Evolutionary conservation across 2,888 invertebrate genomes (phyloP), one percentile per base, ranked within the genome.

Genomic region (Ophioninae sp.): DNA sequence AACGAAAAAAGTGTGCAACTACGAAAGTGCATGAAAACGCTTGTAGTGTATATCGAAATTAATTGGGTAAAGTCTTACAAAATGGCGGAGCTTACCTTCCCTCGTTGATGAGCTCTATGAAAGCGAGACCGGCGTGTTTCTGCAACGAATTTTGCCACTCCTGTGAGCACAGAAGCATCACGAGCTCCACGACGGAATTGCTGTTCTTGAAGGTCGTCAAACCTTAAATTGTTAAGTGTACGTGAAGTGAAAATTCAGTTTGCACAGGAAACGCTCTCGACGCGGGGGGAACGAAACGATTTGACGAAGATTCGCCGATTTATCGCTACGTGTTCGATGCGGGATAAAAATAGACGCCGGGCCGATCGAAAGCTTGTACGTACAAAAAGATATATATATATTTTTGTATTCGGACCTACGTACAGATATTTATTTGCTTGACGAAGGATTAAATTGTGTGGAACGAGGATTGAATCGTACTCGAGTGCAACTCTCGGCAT

Each of bases 101-200:
- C 94, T 99, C 99, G 91, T 99, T 99, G 90, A 99, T 99, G 67
- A 99, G 95, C 93, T 99, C 99, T 88, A 99, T 99, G 93, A 99
- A 99, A 5, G 99, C 99, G 39, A 99, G 95, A 0, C 99, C 99
- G 0, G 99, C 99, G 93, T 99, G 99, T 94, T 99, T 99, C 93
- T 99, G 99, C 72, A 99, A 94, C 0, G 99, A 99, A 94, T 99
- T 99, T 94, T 99, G 99, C 99, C 99, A 99, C 94, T 99, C 99
- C 94, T 99, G 99, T 0, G 99, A 99, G 93, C 99, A 99, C 79
- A 99, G 94, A 91, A 99, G 93, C 99, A 99, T 99, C 82, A 99
- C 99, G 85, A 99, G 94, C 92, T 99, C 99, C 59, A 99, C 99
- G 0, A 99, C 99, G 0, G 99, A 99, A 70, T 97, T 98, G 91